phyloP scores from a whole-genome alignment of 1,140 invertebrate genomes.

The Dryas iulia region DNA sequence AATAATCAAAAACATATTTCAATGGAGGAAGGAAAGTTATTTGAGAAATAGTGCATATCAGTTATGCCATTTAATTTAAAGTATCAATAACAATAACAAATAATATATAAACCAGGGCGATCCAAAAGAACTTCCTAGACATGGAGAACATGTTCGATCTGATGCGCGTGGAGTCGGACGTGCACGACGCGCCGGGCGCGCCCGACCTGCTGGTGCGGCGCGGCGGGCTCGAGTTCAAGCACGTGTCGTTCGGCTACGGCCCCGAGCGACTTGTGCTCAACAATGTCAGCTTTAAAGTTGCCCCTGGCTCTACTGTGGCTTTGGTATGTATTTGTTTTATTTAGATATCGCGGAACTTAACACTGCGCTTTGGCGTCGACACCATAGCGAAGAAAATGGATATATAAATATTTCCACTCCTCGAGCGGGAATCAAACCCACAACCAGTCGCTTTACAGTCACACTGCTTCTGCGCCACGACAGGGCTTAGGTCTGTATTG shows the following conservation, averaged over 20 bases:
- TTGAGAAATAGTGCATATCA: too few relatives aligned
- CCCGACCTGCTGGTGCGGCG: constrained; percentile 85
- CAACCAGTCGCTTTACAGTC: too few relatives aligned
- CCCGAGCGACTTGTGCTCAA: constrained; percentile 90
- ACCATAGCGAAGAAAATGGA: too few relatives aligned
- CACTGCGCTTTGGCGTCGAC: too few relatives aligned
- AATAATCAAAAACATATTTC: too few relatives aligned
- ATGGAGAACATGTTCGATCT: constrained; percentile 99
- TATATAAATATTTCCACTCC: too few relatives aligned
- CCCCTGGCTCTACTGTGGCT: constrained; percentile 94
- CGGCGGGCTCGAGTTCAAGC: constrained; percentile 92
- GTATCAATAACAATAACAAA: too few relatives aligned
- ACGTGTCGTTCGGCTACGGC: constrained; percentile 94
- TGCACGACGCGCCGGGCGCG: constrained; percentile 90
- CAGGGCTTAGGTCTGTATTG: too few relatives aligned
- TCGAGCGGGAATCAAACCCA: too few relatives aligned
- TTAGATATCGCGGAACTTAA: not conserved
- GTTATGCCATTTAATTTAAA: too few relatives aligned
- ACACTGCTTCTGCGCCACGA: too few relatives aligned
- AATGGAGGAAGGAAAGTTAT: too few relatives aligned
- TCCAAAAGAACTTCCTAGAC: constrained; percentile 98
- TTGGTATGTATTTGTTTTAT: constrained; percentile 83
- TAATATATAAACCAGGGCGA: constrained; percentile 88
- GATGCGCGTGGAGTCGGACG: constrained; percentile 91
- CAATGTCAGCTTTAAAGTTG: constrained; percentile 92